Evolutionary conservation across 2,888 invertebrate species (phyloP).

Genomic region (Nephrotoma flavescens): DNA sequence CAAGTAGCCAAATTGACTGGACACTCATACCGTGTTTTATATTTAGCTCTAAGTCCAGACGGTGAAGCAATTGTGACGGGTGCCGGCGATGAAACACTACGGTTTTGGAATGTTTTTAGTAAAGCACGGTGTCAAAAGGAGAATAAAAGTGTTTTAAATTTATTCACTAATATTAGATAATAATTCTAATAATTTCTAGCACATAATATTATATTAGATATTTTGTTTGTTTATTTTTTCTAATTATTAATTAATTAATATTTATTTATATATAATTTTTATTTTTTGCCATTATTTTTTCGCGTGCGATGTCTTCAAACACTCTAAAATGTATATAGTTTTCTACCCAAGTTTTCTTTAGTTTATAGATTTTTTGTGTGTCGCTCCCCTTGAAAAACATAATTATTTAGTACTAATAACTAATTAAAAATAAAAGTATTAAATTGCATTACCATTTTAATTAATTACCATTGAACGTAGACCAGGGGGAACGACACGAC

Average conservation of each 20-base stretch:
- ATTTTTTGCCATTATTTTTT: not conserved
- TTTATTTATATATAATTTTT: not conserved
- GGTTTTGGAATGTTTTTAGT: constrained; percentile 99
- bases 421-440: not conserved
- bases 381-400: not conserved
- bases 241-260: not conserved
- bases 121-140: constrained; percentile 91
- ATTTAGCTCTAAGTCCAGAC: constrained; percentile 92
- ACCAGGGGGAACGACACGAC: not conserved
- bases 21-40: constrained; percentile 89
- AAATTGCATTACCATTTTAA: not conserved
- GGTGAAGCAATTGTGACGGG: constrained; percentile 98
- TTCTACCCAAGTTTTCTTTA: not conserved
- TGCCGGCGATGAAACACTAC: constrained; percentile 93
- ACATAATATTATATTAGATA: not conserved
- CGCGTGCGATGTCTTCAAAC: not conserved
- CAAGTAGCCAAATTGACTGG: constrained; percentile 96
- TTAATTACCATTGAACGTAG: not conserved
- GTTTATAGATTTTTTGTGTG: not conserved
- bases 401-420: not conserved
- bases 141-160: constrained; percentile 82
- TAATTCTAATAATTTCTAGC: not conserved
- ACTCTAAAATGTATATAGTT: not conserved
- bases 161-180: constrained; percentile 78
- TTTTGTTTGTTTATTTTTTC: not conserved